Base-by-base conservation (phyloP, 1,140 invertebrate species). In the Heliconius himera region DNA sequence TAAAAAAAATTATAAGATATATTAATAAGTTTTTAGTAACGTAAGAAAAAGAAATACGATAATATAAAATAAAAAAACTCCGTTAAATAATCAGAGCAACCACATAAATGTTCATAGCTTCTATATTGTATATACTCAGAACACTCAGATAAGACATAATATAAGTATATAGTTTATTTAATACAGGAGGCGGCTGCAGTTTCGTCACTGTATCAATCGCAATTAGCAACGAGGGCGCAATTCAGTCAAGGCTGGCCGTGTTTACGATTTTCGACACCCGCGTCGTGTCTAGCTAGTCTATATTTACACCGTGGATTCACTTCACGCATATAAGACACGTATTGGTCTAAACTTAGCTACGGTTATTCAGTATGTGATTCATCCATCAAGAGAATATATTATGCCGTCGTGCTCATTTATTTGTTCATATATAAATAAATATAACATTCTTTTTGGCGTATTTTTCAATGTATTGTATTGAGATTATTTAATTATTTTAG, bases 191-290 rank as follows among this genome's bases (percentile, higher is more conserved):
- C 36, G 1, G 16, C 8, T 72, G 8, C 20, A 72, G 20, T 38
- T 38, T 72, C 13, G 70, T 72, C 70, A 72, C 70, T 38, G 13
- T 11, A 72, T 72, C 33, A 72, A 38, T 72, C 36, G 70, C 22
- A 66, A 70, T 38, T 70, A 70, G 70, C n/a, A 36, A 29, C 70
- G 36, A 38, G 70, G 29, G 18, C 70, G n/a, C 70, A 72, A 54
- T 77, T 70, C 71, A 77, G 76, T 79, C 80, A 83, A 83, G 82
- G 82, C 78, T 84, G 76, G n/a, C 20, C 29, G 76, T 82, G 81
- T 84, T 84, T 84, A 84, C 80, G 83, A 74, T 76, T 78, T 74
- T 54, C 73, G 60, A 73, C 75, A 75, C 51, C 26, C 33, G 49
- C 72, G 46, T 66, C 54, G 20, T 70, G 73, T 74, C 77, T 70